A percentile compares a stretch with the other conserved stretches of the same genome.
These are phyloP conservation scores for Cepaea hortensis DNA, from an alignment of 2,888 invertebrate genomes.

Conservation along the genomic window DNA sequence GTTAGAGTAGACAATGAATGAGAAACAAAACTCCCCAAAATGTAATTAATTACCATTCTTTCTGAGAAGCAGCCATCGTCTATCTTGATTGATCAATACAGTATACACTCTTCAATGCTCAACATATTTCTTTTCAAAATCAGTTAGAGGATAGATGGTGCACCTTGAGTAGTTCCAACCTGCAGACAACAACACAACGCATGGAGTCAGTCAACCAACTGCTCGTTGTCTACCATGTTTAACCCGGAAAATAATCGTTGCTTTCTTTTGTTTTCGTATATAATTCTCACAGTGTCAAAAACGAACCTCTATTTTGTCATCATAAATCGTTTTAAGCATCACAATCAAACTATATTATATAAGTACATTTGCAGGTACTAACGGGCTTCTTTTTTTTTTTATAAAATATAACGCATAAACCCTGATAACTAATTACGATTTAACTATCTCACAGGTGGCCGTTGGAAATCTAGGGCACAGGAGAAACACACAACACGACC, in stretches of 20 bases:
- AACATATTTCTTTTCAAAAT: too few species aligned
- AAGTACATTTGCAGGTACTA: too few species aligned
- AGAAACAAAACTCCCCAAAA: not conserved
- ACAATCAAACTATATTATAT: too few species aligned
- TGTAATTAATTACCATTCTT: slow-evolving; percentile 11
- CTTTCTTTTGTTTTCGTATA: not conserved
- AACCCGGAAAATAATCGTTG: not conserved
- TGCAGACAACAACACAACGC: not conserved
- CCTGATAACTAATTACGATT: too few species aligned
- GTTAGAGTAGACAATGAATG: too few species aligned
- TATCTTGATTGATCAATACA: not conserved
- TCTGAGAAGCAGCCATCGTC: slow-evolving; percentile 1
- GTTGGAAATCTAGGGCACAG: too few species aligned
- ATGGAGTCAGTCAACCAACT: not conserved
- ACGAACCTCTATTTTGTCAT: too few species aligned
- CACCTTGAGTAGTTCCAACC: not conserved
- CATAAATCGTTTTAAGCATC: too few species aligned
- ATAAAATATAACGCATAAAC: too few species aligned
- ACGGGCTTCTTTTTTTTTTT: too few species aligned
- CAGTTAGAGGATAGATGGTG: not conserved
- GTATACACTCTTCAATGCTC: not conserved
- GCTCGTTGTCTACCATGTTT: not conserved
- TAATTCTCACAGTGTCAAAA: too few species aligned
- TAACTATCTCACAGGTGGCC: too few species aligned
- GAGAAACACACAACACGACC: slow-evolving; percentile 21